Evolutionary conservation across 2,888 invertebrate species (phyloP), one percentile per base, ranked within the genome.

Genomic region (Metalampra italica): DNA sequence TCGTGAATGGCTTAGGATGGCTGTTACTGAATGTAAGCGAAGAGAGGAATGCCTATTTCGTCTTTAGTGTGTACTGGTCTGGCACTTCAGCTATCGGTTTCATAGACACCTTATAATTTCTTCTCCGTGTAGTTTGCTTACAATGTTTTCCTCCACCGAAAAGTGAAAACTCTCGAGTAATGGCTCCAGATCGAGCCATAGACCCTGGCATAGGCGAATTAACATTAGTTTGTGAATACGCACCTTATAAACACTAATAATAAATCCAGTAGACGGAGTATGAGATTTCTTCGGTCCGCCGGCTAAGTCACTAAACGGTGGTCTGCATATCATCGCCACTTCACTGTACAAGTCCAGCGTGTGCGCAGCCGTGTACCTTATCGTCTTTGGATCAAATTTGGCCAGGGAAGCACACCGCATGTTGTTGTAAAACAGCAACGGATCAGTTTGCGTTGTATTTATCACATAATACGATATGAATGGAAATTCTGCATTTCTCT

Each of bases 391-490:
- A 75, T 97, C 96, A 76, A 97, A 96, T 83, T 96, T 96, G 62
- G 92, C 93, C 76, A 97, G 82, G 53, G 96, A 95, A 68, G 95
- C 94, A 76, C 94, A 92, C 71, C 96, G 92, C 76, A 97, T 93
- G 70, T 94, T 95, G 71, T 95, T 94, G 82, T 96, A 96, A 84
- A 97, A 96, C 60, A 94, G 92, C 64, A 94, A 90, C 47, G 96
- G 96, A 82, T 97, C 96, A 45, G 95, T 94, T 84, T 95, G 95
- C 55, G 93, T 92, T 50, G 96, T 96, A 78, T 97, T 97, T 83
- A 97, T 94, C 69, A 97, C 92, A 84, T 96, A 97, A 78, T 96
- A 96, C 11, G 96, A 93, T 90, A 97, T 97, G 86, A 97, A 96
- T 11, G 97, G 97, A 72, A 97, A 97, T 72, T 97, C 96, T 36